Base-by-base conservation (phyloP, 1,140 invertebrate genomes). In the Watersipora subatra region DNA sequence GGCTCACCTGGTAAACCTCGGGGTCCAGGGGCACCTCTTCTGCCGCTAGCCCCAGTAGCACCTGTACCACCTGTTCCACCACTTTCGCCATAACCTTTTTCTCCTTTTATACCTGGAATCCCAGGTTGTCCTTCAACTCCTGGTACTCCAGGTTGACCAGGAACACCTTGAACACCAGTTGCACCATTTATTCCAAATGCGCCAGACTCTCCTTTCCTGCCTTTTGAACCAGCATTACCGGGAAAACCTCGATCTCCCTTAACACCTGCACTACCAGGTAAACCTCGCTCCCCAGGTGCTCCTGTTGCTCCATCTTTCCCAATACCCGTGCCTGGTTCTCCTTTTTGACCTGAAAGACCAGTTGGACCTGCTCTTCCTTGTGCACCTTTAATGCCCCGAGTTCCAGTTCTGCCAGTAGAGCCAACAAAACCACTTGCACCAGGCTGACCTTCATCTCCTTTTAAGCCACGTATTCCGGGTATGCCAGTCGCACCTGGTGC, bases 211-310 rank as follows among this genome's bases (percentile, higher is more conserved):
- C 64, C 64, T 27, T n/a, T 30, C 3, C 28, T 15, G 12, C 64
- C 64, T 28, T 19, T 61, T 20, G 2, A 7, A 30, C 64, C 64
- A 15, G 28, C 19, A 3, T 20, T 2, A 7, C 63, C 63, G 12
- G n/a, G 26, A 26, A 2, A 2, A n/a, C 56, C 56, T 25, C 26
- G 22, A 1, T 28, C 12, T 7, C 56, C 46, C 3, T 61, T 26
- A 15, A 57, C 27, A 19, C 64, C 64, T 26, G 57, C 30, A 27
- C 17, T 30, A 25, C 64, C 64, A 25, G 19, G 20, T 3, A 62
- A 17, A n/a, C 68, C 68, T 1, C 62, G 61, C 28, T 24, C 26
- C 12, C 67, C 67, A 26, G 64, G 24, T 3, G 20, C 25, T 27
- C 57, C 57, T 28, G 34, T 17, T 20, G 3, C n/a, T 61, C 61